Evolutionary conservation across 2,888 invertebrate species (phyloP), one percentile per base, ranked within the genome.

Genomic region (Trissolcus japonicus): DNA sequence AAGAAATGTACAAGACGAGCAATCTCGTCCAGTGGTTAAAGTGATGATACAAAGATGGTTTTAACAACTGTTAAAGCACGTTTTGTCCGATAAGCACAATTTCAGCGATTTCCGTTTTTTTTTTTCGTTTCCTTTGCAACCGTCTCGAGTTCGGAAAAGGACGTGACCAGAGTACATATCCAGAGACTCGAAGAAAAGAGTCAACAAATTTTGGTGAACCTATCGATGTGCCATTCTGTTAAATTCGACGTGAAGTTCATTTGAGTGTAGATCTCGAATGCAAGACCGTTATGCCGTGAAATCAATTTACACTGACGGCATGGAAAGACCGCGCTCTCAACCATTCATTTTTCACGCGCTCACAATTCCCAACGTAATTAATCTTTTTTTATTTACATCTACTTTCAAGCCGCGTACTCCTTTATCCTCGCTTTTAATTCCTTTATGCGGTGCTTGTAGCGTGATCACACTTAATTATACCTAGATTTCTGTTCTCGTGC

Each of bases 391-490:
- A 16, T 16, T 71, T 71, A 51, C 14, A 69, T 48, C 21, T 29
- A 40, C 9, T 6, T 17, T 41, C 41, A 1, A 35, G 1, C 3
- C 13, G n/a, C 48, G 40, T 65, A 65, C 65, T 63, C n/a, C n/a
- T 59, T 53, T n/a, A 54, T 57, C 25, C 41, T 21, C 50, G 21
- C 21, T 43, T 48, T 65, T 55, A 48, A 35, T 35, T 55, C 59
- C 48, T 43, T 43, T 59, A 21, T 13, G 25, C 25, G 61, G 48
- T 61, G 48, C 25, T 14, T 19, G 35, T 66, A 61, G 66, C 66
- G 66, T 73, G 73, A 66, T 61, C 65, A 51, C 60, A 66, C 66
- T 73, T 66, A 73, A 73, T 73, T 66, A 73, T 46, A 73, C 50
- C 29, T 50, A 48, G 51, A 66, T 73, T 73, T 55, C 53, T 55